A percentile compares a stretch with the other conserved stretches of the same genome.
Conservation (phyloP, 2,113 vertebrate species). For the Porphyrio hochstetteri region DNA sequence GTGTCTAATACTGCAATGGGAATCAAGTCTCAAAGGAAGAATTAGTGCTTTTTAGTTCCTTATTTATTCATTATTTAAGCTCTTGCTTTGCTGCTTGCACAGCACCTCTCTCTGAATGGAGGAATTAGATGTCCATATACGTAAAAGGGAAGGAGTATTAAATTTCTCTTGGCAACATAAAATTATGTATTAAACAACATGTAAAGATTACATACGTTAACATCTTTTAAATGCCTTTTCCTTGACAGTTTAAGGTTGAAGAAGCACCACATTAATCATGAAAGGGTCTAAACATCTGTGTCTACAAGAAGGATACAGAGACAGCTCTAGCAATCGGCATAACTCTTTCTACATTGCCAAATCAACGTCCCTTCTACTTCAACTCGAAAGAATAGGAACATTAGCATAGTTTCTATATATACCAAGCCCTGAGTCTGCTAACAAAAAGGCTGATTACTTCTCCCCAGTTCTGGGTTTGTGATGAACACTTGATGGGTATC, state of each 20-base stretch:
- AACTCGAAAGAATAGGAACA: not conserved
- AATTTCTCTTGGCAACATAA: not conserved
- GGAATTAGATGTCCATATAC: not conserved
- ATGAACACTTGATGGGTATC: not conserved
- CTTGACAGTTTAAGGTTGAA: not conserved
- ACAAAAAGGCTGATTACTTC: not conserved
- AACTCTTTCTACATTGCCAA: not conserved
- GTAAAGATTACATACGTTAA: not conserved
- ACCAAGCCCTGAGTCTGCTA: not conserved
- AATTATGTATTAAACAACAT: not conserved
- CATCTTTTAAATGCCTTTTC: not conserved
- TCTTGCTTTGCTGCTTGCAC: not conserved
- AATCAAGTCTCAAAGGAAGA: slow-evolving; percentile 12
- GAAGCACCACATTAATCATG: not conserved
- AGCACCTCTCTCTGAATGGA: not conserved
- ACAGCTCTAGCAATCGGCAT: not conserved
- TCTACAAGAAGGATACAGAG: not conserved
- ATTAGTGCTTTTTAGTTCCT: not conserved
- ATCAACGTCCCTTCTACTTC: not conserved
- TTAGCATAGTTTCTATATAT: not conserved
- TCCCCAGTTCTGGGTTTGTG: not conserved
- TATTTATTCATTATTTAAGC: not conserved
- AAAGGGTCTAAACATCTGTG: not conserved
- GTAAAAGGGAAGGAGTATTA: not conserved
- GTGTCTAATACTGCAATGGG: not conserved